Evolutionary conservation across 1,140 invertebrate species (phyloP).

Genomic region (Zaprionus inermis): DNA sequence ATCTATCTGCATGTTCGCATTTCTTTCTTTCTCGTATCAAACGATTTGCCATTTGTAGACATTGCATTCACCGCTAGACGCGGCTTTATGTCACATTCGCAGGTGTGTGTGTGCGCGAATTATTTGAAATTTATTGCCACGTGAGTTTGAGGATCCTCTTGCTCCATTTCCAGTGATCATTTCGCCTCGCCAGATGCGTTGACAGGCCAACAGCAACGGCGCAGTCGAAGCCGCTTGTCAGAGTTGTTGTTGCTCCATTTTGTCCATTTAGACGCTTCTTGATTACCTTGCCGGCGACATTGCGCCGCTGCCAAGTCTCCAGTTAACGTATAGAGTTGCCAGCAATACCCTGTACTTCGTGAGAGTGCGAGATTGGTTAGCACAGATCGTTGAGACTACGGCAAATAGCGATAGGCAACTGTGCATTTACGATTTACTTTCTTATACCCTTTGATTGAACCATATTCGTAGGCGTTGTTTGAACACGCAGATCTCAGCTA

Average conservation of each 20-base stretch:
- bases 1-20: constrained; percentile 24
- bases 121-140: constrained; percentile 68
- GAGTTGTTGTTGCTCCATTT: constrained; percentile 68
- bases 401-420: too few relatives aligned
- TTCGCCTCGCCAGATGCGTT: constrained; percentile 56
- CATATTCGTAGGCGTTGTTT: too few relatives aligned
- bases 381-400: too few relatives aligned
- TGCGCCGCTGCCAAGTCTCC: constrained; percentile 28
- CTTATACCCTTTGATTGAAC: too few relatives aligned
- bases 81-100: constrained; percentile 55
- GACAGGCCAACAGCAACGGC: constrained; percentile 57
- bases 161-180: constrained; percentile 66
- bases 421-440: too few relatives aligned
- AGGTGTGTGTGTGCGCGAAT: constrained; percentile 32
- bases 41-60: constrained; percentile 17
- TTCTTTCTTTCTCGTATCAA: constrained; percentile 8
- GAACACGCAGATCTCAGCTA: too few relatives aligned
- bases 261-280: constrained; percentile 78
- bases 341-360: constrained; percentile 8
- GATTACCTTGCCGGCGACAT: constrained; percentile 68
- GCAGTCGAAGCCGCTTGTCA: constrained; percentile 15
- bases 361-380: too few relatives aligned
- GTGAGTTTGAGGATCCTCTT: constrained; percentile 59
- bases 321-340: constrained; percentile 60
- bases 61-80: constrained; percentile 29